Conservation (phyloP, 2,888 invertebrate genomes). For the Hypomecis atomaria region DNA sequence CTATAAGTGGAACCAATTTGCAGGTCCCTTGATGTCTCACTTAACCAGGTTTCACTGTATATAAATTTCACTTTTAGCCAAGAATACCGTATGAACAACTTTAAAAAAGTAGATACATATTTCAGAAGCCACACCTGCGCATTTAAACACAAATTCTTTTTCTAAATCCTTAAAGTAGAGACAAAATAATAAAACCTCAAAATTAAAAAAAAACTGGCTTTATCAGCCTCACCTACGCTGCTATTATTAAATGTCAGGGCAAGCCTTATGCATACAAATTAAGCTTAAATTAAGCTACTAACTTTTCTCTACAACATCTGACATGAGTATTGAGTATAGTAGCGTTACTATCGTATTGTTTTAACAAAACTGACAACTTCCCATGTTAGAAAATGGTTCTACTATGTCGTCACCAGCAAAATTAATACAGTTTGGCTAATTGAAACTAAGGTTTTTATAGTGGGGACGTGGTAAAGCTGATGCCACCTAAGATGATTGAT, state of each 20-base stretch:
- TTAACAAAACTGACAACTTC: neutral
- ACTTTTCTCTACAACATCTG: neutral
- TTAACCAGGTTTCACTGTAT: no score
- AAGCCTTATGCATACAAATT: slow-evolving; percentile 18
- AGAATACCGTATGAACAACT: neutral
- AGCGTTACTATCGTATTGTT: neutral
- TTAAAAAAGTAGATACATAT: neutral
- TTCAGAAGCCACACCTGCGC: slow-evolving; percentile 12
- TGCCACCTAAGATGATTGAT: slow-evolving; percentile 29
- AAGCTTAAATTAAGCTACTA: neutral
- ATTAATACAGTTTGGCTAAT: slow-evolving; percentile 22
- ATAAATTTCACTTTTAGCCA: no score
- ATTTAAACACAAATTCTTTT: neutral
- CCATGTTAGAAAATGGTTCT: neutral
- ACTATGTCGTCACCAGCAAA: neutral
- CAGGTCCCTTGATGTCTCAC: no score
- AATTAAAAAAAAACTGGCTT: slow-evolving; percentile 12
- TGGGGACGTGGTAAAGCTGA: slow-evolving; percentile 7
- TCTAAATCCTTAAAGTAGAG: neutral
- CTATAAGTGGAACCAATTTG: no score
- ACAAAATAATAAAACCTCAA: slow-evolving; percentile 11
- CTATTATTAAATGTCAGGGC: slow-evolving; percentile 15
- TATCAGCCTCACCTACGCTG: slow-evolving; percentile 16
- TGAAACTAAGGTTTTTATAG: slow-evolving; percentile 16
- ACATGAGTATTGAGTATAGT: neutral